Evolutionary conservation across 37 sponge, comb jelly and placozoan species (phyloP).

Genomic region (Ephydatia muelleri): DNA sequence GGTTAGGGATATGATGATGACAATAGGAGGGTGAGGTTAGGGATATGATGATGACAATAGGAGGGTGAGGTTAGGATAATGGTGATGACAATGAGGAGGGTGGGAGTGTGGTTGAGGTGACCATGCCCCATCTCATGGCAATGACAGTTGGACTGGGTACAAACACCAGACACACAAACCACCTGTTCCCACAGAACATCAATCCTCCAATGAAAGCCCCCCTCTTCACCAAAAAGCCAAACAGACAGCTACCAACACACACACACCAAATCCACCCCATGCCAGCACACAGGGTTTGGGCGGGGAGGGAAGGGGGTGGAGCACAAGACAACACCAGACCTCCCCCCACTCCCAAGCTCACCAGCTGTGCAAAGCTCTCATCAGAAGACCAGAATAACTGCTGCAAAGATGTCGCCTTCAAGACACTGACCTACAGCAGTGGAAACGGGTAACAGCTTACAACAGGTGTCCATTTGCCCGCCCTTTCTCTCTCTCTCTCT

Average conservation of each 20-base stretch:
- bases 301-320: constrained; percentile 30
- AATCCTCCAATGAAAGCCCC: too few relatives aligned
- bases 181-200: too few relatives aligned
- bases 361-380: neutral
- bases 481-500: constrained; percentile 61
- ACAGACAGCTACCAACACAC: too few relatives aligned
- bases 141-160: too few relatives aligned
- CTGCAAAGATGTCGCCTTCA: neutral
- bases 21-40: neutral
- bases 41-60: neutral
- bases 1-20: neutral
- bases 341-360: constrained; percentile 11
- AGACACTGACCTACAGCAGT: neutral
- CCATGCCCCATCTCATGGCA: constrained; percentile 1
- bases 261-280: neutral
- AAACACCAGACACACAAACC: too few relatives aligned
- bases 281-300: neutral
- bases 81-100: neutral
- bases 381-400: too few relatives aligned
- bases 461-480: neutral
- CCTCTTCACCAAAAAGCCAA: too few relatives aligned
- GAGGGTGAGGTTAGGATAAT: neutral
- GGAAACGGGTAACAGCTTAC: neutral
- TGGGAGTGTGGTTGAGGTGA: neutral
- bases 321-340: constrained; percentile 34